Base-by-base conservation (phyloP, 2,113 vertebrate species). In the Chlorodrepanis virens region DNA sequence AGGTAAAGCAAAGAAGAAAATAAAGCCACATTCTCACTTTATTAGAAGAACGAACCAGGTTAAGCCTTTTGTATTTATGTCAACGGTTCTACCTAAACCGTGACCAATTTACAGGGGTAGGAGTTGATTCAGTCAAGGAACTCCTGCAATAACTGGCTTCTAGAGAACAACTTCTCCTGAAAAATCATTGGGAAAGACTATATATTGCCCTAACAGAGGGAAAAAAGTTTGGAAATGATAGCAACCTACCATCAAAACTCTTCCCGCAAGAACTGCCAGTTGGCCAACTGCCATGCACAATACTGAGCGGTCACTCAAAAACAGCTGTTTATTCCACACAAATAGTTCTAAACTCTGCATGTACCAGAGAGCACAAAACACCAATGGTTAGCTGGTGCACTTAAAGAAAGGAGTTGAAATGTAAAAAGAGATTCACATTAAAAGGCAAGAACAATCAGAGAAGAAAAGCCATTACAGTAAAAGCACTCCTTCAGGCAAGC, bases 261-360 rank as follows among this genome's bases (percentile, higher is more conserved):
- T 72, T 45, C 28, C 45, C 2, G 2, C 16, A 50, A 40, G 35
- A 71, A 45, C 23, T 31, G 70, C 22, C 49, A 27, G 27, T 18
- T 67, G 53, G n/a, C 45, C 45, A 65, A 61, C 0, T 68, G 61
- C 70, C n/a, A 22, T 0, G 12, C 0, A 1, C 15, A 44, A 33
- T 13, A 31, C 27, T 6, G 5, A 93, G 27, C 3, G 53, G 22
- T 50, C 59, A 71, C 53, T 64, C 60, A 54, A 23, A 90, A 75
- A 5, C 0, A 44, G 39, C 22, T 71, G 13, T 29, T 82, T 71
- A 53, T 57, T 87, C 61, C 28, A 59, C 13, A 61, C 7, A 64
- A 53, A 31, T 6, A 84, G 23, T 69, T 79, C 39, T 75, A 70
- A 89, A 27, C 25, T 31, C 82, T 31, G 24, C 35, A 14, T 14